phyloP scores from a whole-genome alignment of 2,888 invertebrate species.

The Lathronympha strigana region DNA sequence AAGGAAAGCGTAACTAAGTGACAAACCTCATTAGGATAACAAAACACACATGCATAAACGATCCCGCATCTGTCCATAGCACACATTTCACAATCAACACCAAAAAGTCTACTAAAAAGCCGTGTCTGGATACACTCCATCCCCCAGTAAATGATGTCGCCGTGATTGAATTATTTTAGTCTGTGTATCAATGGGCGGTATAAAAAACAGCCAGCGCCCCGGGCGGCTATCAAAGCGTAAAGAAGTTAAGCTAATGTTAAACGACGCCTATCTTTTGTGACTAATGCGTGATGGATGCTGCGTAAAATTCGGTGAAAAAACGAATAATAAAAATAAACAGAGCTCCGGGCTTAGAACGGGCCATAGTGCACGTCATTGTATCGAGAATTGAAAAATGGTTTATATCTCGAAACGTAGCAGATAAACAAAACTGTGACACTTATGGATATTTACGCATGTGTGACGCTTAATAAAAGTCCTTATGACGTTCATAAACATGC shows the following conservation, averaged over 20 bases:
- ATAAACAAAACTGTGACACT: constrained; percentile 66
- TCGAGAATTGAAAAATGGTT: constrained; percentile 66
- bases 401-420: constrained; percentile 60
- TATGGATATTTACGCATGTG: constrained; percentile 66
- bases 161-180: constrained; percentile 63
- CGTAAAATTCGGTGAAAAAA: constrained; percentile 69
- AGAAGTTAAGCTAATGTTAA: constrained; percentile 83
- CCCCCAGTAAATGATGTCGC: constrained; percentile 59
- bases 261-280: constrained; percentile 82
- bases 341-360: constrained; percentile 63
- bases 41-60: constrained; percentile 76
- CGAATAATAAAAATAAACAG: constrained; percentile 68
- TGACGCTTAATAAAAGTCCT: constrained; percentile 41
- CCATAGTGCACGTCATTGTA: constrained; percentile 62
- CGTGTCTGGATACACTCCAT: constrained; percentile 56
- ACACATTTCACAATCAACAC: constrained; percentile 66
- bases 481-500: constrained; percentile 36
- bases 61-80: constrained; percentile 69
- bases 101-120: constrained; percentile 60
- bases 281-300: constrained; percentile 77
- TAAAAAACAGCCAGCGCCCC: constrained; percentile 61
- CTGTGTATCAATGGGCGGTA: constrained; percentile 51
- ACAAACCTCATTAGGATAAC: constrained; percentile 79
- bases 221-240: constrained; percentile 79
- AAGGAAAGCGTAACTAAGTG: constrained; percentile 75